These are phyloP conservation scores for Drosophila cracens DNA, from an alignment of 2,888 invertebrate species.

Conservation along the genomic window DNA sequence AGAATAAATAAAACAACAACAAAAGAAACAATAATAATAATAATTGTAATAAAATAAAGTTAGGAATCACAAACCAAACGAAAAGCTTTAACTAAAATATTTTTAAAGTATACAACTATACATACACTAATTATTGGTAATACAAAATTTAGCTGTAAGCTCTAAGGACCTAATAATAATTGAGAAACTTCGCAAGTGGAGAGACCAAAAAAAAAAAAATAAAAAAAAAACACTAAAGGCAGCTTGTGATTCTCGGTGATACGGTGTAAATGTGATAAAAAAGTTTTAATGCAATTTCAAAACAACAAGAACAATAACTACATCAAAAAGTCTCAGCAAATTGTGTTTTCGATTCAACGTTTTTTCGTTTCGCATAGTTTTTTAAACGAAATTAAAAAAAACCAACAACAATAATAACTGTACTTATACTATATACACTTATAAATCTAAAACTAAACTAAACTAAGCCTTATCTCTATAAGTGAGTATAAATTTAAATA, in stretches of 20 bases:
- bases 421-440: constrained; percentile 59
- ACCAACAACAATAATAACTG: constrained; percentile 62
- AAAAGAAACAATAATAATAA: constrained; percentile 16
- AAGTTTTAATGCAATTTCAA: constrained; percentile 68
- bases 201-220: constrained; percentile 54
- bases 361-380: constrained; percentile 67
- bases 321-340: constrained; percentile 41
- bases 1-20: constrained; percentile 5
- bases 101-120: constrained; percentile 71
- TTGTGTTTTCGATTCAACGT: constrained; percentile 66
- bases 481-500: constrained; percentile 30
- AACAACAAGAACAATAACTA: constrained; percentile 35
- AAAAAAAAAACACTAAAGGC: constrained; percentile 47
- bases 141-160: constrained; percentile 57
- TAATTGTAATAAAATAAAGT: constrained; percentile 11
- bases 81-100: constrained; percentile 79
- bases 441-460: constrained; percentile 36
- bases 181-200: constrained; percentile 76
- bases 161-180: constrained; percentile 45
- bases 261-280: constrained; percentile 81
- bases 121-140: constrained; percentile 49
- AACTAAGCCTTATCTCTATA: constrained; percentile 75
- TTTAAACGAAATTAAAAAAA: constrained; percentile 44
- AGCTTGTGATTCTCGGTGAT: constrained; percentile 81
- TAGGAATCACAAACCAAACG: constrained; percentile 67